phyloP scores from a whole-genome alignment of 2,113 vertebrate genomes.

The Talpa occidentalis region DNA sequence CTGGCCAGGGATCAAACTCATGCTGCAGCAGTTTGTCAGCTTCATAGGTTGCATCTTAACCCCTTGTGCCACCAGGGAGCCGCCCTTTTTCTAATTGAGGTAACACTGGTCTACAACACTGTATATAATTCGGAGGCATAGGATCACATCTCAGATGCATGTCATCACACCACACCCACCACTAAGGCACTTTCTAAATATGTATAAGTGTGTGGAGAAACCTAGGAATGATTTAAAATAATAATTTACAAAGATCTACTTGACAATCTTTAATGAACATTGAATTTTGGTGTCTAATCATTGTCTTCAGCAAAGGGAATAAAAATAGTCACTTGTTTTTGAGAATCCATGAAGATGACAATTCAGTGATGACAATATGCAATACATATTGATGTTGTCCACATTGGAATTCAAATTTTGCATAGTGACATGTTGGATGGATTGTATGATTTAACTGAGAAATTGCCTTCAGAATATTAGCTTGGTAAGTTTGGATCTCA shows the following conservation, averaged over 20 bases:
- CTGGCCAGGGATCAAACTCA: too few relatives aligned
- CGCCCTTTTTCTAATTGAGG: too few relatives aligned
- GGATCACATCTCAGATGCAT: too few relatives aligned
- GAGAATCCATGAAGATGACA: background rate
- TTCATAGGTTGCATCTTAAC: too few relatives aligned
- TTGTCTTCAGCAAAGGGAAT: background rate
- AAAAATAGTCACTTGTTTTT: background rate
- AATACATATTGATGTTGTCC: background rate
- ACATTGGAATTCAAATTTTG: background rate
- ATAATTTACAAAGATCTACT: background rate
- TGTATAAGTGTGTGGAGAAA: background rate
- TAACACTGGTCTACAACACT: too few relatives aligned
- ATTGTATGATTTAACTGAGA: background rate
- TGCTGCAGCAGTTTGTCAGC: too few relatives aligned
- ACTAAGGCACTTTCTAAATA: background rate
- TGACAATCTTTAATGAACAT: background rate
- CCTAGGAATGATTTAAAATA: constrained; percentile 9
- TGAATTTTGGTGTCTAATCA: background rate
- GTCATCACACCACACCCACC: too few relatives aligned
- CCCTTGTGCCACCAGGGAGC: too few relatives aligned
- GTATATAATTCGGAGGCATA: too few relatives aligned
- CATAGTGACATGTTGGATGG: background rate
- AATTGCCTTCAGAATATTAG: background rate
- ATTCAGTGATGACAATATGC: background rate
- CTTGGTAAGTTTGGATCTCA: background rate